Base-by-base conservation (phyloP, 1,140 invertebrate genomes). In the Saccostrea glomerata region DNA sequence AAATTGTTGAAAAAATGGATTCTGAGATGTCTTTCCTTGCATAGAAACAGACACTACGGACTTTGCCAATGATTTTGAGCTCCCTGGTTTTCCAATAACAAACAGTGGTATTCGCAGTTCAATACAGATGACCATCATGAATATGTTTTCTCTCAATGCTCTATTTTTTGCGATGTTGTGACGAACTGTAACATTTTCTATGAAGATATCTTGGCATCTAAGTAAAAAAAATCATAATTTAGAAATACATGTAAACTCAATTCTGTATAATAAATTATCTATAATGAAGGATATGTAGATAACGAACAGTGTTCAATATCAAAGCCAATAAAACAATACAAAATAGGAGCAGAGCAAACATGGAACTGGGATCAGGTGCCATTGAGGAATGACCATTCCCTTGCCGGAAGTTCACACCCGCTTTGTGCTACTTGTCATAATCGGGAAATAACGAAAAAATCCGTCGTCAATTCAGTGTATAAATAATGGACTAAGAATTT, bases 21-120 rank as follows among this genome's bases (percentile, higher is more conserved):
- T 86, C 63, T 89, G 85, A 9, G 92, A 87, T 9, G 91, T 83
- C 54, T 89, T 87, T 77, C 93, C 93, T 85, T 94, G 91, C 93
- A 94, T 94, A 20, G 91, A 91, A 88, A 93, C 93, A 11, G 90
- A 86, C 15, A 94, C 93, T 86, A 94, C 92, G 40, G 92, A 91
- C 66, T 93, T 94, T 17, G 94, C 93, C 60, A 94, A 90, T 15
- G 94, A 94, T 88, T 94, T 94, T 15, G 93, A 94, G 82, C 93
- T 94, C 20, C 94, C 94, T 60, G 94, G 94, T 90, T 94, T 94
- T 15, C 94, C 94, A 13, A 94, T 92, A 36, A 94, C 88, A 86
- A 94, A 94, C 23, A 94, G 89, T 12, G 94, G 94, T n/a, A 94
- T 93, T 13, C 93, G 58, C 15, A 93, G 82, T 73, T 94, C 93